Percentiles rank a stretch among this genome's conserved stretches.
phyloP scores from a whole-genome alignment of 2,113 vertebrate genomes.

The Suncus etruscus region DNA sequence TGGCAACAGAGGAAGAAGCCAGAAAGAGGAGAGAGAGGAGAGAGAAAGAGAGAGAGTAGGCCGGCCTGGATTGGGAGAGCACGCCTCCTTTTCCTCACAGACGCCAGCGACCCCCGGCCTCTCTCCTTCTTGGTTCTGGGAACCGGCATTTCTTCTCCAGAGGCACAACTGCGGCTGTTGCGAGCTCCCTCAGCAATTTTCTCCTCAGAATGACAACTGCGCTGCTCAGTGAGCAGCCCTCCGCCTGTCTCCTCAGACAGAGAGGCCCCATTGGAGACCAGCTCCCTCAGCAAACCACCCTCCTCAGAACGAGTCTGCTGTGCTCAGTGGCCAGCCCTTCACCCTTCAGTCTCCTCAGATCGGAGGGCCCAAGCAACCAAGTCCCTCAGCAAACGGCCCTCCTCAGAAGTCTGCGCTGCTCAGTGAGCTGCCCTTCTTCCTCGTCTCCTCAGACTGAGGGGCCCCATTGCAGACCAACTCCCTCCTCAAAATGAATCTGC shows the following conservation, averaged over 20 bases:
- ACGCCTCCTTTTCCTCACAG: not conserved
- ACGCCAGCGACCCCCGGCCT: not conserved
- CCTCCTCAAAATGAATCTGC: slow-evolving; percentile 43
- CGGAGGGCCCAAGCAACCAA: no score
- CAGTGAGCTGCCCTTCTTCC: no score
- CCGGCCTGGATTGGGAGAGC: not conserved
- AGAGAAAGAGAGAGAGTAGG: not conserved
- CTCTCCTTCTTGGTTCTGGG: not conserved
- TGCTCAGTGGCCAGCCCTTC: slow-evolving; percentile 61
- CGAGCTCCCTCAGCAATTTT: no score
- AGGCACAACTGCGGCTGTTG: no score
- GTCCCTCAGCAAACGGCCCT: no score
- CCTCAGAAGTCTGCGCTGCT: no score
- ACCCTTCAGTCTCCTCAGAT: not conserved
- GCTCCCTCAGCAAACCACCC: not conserved
- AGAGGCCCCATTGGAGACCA: not conserved
- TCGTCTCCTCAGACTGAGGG: not conserved
- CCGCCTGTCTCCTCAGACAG: not conserved
- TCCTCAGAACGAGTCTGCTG: slow-evolving; percentile 34
- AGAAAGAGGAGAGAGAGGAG: not conserved
- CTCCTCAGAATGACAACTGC: no score
- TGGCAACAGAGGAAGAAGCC: slow-evolving; percentile 77
- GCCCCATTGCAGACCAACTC: not conserved
- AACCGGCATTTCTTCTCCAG: not conserved
- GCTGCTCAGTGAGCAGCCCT: no score